Evolutionary conservation across 2,888 invertebrate species (phyloP).

Genomic region (Microctonus brassicae): DNA sequence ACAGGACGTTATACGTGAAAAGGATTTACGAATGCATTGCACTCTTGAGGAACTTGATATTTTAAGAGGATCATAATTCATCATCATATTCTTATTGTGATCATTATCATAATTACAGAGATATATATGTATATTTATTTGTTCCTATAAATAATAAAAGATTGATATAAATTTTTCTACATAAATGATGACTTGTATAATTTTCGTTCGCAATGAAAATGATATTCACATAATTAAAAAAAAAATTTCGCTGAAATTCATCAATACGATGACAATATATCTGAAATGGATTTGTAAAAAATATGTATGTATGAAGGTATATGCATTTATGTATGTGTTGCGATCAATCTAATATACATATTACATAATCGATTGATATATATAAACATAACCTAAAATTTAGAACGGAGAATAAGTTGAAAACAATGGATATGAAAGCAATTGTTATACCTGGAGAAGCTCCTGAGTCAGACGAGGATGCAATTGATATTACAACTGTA

Average conservation of each 20-base stretch:
- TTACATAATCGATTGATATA: not conserved
- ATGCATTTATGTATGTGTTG: too few species aligned
- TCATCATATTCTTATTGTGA: not conserved
- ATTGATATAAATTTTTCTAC: not conserved
- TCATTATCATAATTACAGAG: not conserved
- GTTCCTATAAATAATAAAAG: not conserved
- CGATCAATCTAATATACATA: not conserved
- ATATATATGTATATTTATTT: not conserved
- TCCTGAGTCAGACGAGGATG: constrained; percentile 67
- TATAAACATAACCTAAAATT: constrained; percentile 8
- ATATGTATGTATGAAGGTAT: too few species aligned
- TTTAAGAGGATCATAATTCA: constrained; percentile 71
- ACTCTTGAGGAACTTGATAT: constrained; percentile 82
- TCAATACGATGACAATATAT: too few species aligned
- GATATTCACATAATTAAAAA: too few species aligned
- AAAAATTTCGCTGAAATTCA: too few species aligned
- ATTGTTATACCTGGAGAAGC: constrained; percentile 66
- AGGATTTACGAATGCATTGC: constrained; percentile 81
- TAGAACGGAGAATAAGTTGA: not conserved
- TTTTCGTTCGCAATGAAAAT: not conserved
- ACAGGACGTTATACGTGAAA: constrained; percentile 82
- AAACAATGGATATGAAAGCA: constrained; percentile 63
- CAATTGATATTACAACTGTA: constrained; percentile 57
- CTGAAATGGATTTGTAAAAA: too few species aligned
- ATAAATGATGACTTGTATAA: not conserved